phyloP scores from a whole-genome alignment of 2,113 vertebrate genomes.

The Ciconia stormi region DNA sequence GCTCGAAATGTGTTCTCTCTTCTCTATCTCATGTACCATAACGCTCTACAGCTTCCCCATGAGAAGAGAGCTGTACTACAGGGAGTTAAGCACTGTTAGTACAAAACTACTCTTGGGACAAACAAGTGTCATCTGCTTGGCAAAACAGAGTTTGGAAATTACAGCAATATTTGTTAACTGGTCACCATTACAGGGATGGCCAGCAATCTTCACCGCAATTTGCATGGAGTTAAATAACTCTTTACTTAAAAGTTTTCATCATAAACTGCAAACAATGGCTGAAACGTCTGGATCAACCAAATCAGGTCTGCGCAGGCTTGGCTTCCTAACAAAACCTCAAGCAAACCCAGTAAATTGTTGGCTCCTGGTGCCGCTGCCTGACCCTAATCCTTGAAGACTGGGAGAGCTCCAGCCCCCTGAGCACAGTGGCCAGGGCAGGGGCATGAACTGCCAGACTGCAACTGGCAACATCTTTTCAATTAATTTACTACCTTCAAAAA shows the following conservation, averaged over 20 bases:
- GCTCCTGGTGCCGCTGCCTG: neutral
- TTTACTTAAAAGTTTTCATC: neutral
- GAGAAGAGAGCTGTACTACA: neutral
- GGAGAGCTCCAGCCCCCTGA: neutral
- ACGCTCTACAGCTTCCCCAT: neutral
- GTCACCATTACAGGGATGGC: neutral
- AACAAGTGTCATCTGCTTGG: neutral
- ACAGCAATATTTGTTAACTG: neutral
- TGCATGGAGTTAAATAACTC: neutral
- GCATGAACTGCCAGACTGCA: neutral
- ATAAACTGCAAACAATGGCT: neutral
- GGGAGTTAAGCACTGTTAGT: neutral
- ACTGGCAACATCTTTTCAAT: neutral
- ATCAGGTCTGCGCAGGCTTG: neutral
- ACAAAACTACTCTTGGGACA: neutral
- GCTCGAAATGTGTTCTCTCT: neutral
- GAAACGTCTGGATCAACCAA: neutral
- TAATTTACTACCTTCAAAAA: neutral
- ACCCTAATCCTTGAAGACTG: neutral
- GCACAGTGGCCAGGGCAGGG: neutral
- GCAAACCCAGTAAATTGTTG: neutral
- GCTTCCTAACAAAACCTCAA: neutral
- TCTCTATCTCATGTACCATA: neutral
- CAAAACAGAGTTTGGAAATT: neutral
- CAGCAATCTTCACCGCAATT: neutral